Conservation (phyloP, 2,797 vertebrate species). For the Pagetopsis macropterus region DNA sequence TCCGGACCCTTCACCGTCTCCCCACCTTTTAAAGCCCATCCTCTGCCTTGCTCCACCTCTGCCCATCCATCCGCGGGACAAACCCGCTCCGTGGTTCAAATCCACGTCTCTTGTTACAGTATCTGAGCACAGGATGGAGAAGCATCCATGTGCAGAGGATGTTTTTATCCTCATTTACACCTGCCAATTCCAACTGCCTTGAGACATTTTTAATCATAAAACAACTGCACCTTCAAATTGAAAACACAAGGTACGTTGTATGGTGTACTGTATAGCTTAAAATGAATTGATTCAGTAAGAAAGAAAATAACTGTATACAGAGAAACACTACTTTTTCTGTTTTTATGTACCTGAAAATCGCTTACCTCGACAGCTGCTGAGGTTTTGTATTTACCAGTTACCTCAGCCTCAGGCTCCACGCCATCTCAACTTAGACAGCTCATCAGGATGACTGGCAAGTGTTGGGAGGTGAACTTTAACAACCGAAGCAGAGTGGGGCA, state of each 20-base stretch:
- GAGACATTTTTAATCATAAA: slow-evolving; percentile 48
- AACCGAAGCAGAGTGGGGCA: slow-evolving; percentile 17
- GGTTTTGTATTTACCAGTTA: slow-evolving; percentile 39
- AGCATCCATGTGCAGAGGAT: slow-evolving; percentile 63
- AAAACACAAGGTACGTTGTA: slow-evolving; percentile 35
- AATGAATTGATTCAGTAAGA: slow-evolving; percentile 36
- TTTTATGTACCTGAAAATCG: too few species aligned
- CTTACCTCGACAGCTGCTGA: background rate
- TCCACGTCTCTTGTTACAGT: slow-evolving; percentile 55
- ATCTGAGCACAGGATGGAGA: slow-evolving; percentile 59
- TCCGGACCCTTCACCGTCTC: slow-evolving; percentile 57
- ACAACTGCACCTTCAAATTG: slow-evolving; percentile 33
- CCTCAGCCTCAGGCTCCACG: slow-evolving; percentile 46
- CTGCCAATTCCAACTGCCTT: slow-evolving; percentile 50
- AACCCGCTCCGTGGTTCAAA: slow-evolving; percentile 48
- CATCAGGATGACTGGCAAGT: slow-evolving; percentile 62
- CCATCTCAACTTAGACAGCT: slow-evolving; percentile 55
- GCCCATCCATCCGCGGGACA: slow-evolving; percentile 54
- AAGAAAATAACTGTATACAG: slow-evolving; percentile 6
- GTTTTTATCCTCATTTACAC: slow-evolving; percentile 53
- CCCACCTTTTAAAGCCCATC: slow-evolving; percentile 34
- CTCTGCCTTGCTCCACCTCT: slow-evolving; percentile 25
- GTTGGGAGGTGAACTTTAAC: slow-evolving; percentile 58
- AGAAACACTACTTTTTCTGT: too few species aligned
- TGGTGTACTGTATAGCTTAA: slow-evolving; percentile 29